Evolutionary conservation across 2,888 invertebrate genomes (phyloP).

Genomic region (Cheiracanthium punctorium): DNA sequence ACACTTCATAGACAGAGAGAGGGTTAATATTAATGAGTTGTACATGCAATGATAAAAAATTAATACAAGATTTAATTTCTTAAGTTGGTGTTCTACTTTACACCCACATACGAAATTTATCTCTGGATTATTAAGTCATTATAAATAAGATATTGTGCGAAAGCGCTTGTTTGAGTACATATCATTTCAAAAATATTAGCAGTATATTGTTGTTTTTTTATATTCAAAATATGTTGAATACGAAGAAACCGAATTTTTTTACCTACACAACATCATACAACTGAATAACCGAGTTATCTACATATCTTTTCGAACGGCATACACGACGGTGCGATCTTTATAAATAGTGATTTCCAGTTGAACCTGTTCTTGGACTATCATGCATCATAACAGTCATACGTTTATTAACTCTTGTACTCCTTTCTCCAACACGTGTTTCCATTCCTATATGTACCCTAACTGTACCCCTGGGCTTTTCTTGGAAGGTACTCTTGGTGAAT

Average conservation of each 20-base stretch:
- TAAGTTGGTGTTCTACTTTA: neutral
- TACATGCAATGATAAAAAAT: neutral
- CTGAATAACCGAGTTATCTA: neutral
- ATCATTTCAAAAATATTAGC: slow-evolving; percentile 55
- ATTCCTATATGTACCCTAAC: slow-evolving; percentile 71
- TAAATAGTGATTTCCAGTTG: slow-evolving; percentile 36
- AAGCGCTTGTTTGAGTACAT: slow-evolving; percentile 14
- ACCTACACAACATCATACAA: neutral
- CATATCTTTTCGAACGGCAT: neutral
- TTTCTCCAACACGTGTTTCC: slow-evolving; percentile 68
- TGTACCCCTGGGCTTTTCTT: slow-evolving; percentile 68
- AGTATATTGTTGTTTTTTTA: slow-evolving; percentile 22
- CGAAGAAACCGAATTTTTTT: neutral
- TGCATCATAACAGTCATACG: slow-evolving; percentile 63
- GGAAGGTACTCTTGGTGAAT: slow-evolving; percentile 70
- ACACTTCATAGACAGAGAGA: slow-evolving; percentile 51
- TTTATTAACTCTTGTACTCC: slow-evolving; percentile 48
- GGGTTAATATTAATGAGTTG: neutral
- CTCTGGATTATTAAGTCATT: neutral
- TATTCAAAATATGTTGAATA: slow-evolving; percentile 42
- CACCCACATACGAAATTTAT: neutral
- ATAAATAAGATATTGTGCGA: slow-evolving; percentile 54
- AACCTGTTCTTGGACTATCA: slow-evolving; percentile 33
- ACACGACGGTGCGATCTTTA: slow-evolving; percentile 15
- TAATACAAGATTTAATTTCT: neutral